phyloP scores from a whole-genome alignment of 1,140 invertebrate genomes.

The Coenobita brevimanus region DNA sequence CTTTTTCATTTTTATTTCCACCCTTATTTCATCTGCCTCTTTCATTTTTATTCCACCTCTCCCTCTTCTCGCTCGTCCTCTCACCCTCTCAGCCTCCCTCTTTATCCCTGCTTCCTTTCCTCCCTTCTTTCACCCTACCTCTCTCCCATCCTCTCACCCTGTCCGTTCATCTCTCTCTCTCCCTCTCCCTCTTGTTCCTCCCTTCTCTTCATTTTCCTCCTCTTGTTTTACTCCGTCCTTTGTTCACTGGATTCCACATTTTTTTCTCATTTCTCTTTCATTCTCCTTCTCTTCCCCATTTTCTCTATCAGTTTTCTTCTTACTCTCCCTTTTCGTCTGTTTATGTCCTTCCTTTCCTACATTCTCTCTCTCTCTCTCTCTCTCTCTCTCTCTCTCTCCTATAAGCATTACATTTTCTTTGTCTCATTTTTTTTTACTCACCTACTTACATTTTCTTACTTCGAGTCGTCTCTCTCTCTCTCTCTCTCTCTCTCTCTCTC shows the following conservation, averaged over 20 bases:
- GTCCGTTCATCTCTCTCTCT: background rate
- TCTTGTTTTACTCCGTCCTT: too few relatives aligned
- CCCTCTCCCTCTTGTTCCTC: background rate
- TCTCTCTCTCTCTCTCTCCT: background rate
- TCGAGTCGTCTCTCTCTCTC: background rate
- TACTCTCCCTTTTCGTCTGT: background rate
- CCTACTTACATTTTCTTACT: too few relatives aligned
- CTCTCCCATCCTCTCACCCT: constrained; percentile 3
- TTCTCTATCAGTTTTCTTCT: background rate
- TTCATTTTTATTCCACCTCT: too few relatives aligned
- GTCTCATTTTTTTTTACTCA: background rate
- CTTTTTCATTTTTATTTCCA: too few relatives aligned
- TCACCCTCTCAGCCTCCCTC: background rate
- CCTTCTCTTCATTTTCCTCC: constrained; percentile 15
- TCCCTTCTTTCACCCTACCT: background rate
- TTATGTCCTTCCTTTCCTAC: background rate
- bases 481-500: background rate
- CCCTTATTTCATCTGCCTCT: too few relatives aligned
- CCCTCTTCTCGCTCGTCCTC: background rate
- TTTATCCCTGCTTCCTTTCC: background rate
- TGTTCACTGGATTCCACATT: too few relatives aligned
- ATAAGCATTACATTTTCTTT: background rate
- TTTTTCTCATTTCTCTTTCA: background rate
- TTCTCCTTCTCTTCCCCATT: constrained; percentile 2
- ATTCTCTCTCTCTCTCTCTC: background rate